Evolutionary conservation across 2,888 invertebrate genomes (phyloP).

Genomic region (Blastobasis lacticolella): DNA sequence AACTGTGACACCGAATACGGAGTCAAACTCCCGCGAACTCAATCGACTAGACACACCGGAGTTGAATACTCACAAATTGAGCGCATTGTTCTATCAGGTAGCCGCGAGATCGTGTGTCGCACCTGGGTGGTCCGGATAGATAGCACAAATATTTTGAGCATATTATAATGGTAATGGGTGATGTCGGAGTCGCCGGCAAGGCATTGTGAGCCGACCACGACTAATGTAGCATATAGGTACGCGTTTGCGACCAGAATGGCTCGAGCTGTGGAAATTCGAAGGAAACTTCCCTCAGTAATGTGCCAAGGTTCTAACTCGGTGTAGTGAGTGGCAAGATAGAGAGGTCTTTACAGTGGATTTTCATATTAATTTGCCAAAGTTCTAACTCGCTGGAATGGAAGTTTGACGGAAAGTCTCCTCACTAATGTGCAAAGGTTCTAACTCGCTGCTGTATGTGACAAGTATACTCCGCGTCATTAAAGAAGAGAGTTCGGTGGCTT

Average conservation of each 20-base stretch:
- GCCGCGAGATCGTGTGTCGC: conserved; percentile 55
- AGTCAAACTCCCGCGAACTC: conserved; percentile 7
- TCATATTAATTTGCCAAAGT: too few species aligned
- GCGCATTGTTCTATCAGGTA: conserved; percentile 61
- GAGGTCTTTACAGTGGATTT: too few species aligned
- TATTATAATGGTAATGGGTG: conserved; percentile 67
- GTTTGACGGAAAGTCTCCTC: not conserved
- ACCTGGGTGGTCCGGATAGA: conserved; percentile 65
- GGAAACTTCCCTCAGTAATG: too few species aligned
- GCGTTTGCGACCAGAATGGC: conserved; percentile 18
- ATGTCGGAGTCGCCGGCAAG: conserved; percentile 40
- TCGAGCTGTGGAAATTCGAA: too few species aligned
- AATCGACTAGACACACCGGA: conserved; percentile 20
- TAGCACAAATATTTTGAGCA: conserved; percentile 64
- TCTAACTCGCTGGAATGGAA: too few species aligned
- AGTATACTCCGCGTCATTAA: too few species aligned
- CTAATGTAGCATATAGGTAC: conserved; percentile 34
- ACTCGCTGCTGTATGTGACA: too few species aligned
- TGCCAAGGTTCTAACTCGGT: too few species aligned
- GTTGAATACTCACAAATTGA: conserved; percentile 44
- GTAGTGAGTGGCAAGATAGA: too few species aligned
- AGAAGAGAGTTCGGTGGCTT: too few species aligned
- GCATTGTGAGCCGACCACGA: conserved; percentile 55
- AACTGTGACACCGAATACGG: not conserved
- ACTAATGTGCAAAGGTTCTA: too few species aligned